phyloP scores from a whole-genome alignment of 1,140 invertebrate species.

The Palaemon carinicauda region DNA sequence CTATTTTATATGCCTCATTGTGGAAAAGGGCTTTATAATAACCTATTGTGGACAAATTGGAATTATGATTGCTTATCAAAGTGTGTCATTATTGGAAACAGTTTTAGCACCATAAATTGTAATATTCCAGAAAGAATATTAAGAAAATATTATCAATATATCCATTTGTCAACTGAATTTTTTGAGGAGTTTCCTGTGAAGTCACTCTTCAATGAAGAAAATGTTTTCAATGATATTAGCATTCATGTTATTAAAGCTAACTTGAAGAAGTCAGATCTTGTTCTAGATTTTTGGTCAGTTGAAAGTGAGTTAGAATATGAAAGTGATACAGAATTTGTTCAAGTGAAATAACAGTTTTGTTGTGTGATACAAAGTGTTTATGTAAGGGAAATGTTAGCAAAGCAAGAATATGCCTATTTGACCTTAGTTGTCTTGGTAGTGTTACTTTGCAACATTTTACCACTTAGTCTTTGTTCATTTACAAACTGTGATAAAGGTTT shows the following conservation, averaged over 20 bases:
- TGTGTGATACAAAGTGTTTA: background rate
- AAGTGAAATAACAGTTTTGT: background rate
- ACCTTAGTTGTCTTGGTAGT: background rate
- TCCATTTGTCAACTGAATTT: conserved; percentile 13
- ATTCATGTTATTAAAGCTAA: conserved; percentile 7
- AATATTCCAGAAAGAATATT: conserved; percentile 40
- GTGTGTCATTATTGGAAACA: conserved; percentile 64
- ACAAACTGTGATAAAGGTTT: conserved; percentile 58
- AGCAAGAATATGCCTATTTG: background rate
- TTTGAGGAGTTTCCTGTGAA: conserved; percentile 32
- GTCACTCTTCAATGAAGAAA: conserved; percentile 20
- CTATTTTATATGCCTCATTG: conserved; percentile 65
- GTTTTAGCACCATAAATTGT: conserved; percentile 61
- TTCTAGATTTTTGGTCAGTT: background rate
- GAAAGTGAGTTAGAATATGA: conserved; percentile 36
- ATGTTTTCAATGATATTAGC: conserved; percentile 50
- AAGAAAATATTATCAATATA: conserved; percentile 41
- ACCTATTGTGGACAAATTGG: conserved; percentile 65
- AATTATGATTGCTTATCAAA: conserved; percentile 55
- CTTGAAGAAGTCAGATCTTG: background rate
- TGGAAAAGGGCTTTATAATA: conserved; percentile 64
- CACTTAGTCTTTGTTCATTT: background rate
- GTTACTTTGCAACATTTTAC: background rate
- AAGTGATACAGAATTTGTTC: conserved; percentile 19
- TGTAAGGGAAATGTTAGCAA: background rate